These are phyloP conservation scores for Globicephala melas DNA, from an alignment of 2,113 vertebrate genomes.

Conservation along the genomic window DNA sequence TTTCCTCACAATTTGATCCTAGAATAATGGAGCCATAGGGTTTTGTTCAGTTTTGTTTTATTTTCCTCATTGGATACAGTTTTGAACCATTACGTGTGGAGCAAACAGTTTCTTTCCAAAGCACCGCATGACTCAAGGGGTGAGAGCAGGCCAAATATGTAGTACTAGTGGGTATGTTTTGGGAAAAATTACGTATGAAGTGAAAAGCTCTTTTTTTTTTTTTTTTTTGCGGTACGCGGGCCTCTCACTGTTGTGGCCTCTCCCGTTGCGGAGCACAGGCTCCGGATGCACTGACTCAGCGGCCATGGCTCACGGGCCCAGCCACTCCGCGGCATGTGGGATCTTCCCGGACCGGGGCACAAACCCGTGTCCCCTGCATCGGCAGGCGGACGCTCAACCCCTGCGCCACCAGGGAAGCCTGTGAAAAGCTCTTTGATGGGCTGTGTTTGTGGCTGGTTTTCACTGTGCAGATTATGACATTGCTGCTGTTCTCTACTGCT, in stretches of 20 bases:
- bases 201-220: neutral
- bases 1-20: neutral
- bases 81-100: neutral
- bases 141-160: neutral
- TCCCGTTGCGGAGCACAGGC: no score
- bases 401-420: no score
- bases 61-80: neutral
- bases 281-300: fast-evolving
- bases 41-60: neutral
- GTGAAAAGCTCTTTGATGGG: neutral
- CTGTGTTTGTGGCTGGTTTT: neutral
- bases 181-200: neutral
- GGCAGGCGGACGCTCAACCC: no score
- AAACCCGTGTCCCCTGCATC: no score
- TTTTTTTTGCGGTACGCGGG: no score
- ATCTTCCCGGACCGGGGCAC: no score
- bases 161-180: neutral
- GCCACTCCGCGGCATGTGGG: no score
- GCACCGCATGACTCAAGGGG: neutral
- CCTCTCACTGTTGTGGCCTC: no score
- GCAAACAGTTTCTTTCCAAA: slow-evolving; percentile 24
- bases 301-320: no score
- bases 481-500: neutral
- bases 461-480: neutral
- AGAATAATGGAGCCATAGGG: neutral